These are phyloP conservation scores for Edolisoma coerulescens DNA, from an alignment of 2,113 vertebrate species.

Conservation along the genomic window DNA sequence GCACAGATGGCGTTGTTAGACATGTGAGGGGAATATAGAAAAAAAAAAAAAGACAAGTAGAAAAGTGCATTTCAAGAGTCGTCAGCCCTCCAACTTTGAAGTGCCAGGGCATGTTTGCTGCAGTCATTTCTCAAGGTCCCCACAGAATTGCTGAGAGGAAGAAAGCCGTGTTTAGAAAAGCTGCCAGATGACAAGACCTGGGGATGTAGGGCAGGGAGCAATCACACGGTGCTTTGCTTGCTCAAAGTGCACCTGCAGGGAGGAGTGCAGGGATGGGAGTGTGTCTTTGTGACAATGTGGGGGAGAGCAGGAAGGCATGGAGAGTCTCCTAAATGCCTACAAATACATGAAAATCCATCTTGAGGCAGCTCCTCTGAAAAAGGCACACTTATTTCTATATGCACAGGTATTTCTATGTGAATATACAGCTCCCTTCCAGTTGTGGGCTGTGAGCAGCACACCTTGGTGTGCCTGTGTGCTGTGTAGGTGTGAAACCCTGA, in stretches of 20 bases:
- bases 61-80: constrained; percentile 24
- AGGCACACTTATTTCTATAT: no score
- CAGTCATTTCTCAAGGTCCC: constrained; percentile 34
- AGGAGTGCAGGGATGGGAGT: not conserved
- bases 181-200: constrained; percentile 38
- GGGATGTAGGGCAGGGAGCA: constrained; percentile 30
- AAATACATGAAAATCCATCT: not conserved
- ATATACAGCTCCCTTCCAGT: not conserved
- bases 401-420: not conserved
- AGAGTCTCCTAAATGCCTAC: not conserved
- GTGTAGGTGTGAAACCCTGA: not conserved
- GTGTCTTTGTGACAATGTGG: not conserved
- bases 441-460: not conserved
- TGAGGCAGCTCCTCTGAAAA: not conserved
- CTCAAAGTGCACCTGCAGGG: constrained; percentile 15
- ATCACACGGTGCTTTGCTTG: constrained; percentile 2
- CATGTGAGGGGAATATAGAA: not conserved
- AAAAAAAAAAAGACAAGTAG: not conserved
- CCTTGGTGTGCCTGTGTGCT: fast-evolving
- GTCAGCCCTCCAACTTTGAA: constrained; percentile 36
- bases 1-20: not conserved
- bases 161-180: constrained; percentile 9
- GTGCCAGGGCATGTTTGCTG: constrained; percentile 50
- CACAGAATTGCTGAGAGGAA: constrained; percentile 38
- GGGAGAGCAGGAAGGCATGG: not conserved